Evolutionary conservation across 2,797 vertebrate species (phyloP).

Genomic region (Neopelma chrysocephalum): DNA sequence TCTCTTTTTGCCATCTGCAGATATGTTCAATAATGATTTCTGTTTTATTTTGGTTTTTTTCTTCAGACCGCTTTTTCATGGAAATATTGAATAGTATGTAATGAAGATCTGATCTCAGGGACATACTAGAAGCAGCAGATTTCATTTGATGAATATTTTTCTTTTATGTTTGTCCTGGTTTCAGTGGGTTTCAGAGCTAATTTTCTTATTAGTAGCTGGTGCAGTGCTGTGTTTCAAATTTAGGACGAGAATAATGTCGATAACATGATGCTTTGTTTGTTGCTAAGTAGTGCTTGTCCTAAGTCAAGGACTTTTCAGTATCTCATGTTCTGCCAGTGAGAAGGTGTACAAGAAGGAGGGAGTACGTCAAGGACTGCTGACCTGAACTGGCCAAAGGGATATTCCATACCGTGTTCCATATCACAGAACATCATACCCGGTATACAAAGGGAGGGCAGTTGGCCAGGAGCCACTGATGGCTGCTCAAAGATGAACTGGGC

Average conservation of each 20-base stretch:
- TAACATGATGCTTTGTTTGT: neutral
- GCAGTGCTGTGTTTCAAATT: rapidly evolving
- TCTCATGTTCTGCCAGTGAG: neutral
- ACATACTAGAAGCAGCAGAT: neutral
- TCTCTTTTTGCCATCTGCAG: neutral
- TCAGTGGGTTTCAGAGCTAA: neutral
- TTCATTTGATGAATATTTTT: neutral
- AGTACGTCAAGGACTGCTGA: neutral
- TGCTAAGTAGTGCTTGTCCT: neutral
- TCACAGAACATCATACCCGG: rapidly evolving
- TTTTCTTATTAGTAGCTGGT: neutral
- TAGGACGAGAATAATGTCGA: neutral
- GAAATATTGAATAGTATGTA: neutral
- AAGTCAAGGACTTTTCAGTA: neutral
- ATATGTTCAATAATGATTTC: rapidly evolving
- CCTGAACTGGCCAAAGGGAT: neutral
- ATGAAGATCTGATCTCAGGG: neutral
- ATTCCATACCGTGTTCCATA: neutral
- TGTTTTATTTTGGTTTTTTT: neutral
- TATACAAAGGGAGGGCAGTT: neutral
- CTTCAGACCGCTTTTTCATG: neutral
- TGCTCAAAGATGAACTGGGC: neutral
- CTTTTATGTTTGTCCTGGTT: neutral
- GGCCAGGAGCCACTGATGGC: neutral
- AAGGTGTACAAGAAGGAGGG: neutral